These are phyloP conservation scores for Orchesella flavescens DNA, from an alignment of 2,888 invertebrate species.

Conservation along the genomic window DNA sequence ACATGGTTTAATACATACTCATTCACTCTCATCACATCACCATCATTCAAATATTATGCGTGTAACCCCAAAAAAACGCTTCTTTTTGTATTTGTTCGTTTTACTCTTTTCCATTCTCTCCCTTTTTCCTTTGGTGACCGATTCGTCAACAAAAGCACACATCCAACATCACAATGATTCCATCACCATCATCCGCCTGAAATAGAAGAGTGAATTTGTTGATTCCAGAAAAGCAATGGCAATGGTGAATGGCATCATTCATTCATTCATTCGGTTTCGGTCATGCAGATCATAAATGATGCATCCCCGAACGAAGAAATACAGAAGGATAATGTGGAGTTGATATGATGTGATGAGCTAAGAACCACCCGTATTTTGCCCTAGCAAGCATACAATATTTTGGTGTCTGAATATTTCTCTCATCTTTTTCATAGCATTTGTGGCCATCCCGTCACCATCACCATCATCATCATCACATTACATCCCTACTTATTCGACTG, in stretches of 20 bases:
- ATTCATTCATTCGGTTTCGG: neutral
- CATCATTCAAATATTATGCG: neutral
- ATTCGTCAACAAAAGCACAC: too few relatives aligned
- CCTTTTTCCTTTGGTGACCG: too few relatives aligned
- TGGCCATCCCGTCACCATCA: neutral
- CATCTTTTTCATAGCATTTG: neutral
- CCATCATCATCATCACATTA: neutral
- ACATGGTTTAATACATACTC: slow-evolving; percentile 1
- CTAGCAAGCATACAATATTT: too few relatives aligned
- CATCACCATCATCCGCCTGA: neutral
- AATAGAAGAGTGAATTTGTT: neutral
- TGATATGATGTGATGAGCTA: neutral
- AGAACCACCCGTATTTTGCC: neutral
- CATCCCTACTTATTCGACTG: neutral
- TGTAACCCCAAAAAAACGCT: neutral
- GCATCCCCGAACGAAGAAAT: neutral
- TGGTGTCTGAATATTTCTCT: neutral
- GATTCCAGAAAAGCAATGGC: neutral
- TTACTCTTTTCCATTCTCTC: neutral
- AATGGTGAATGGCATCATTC: neutral
- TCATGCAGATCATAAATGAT: neutral
- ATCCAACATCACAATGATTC: too few relatives aligned
- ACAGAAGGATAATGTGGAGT: neutral
- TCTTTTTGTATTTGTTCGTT: neutral
- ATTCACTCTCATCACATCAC: neutral